Evolutionary conservation across 2,797 vertebrate species (phyloP).

Genomic region (Odontamblyopus rebecca): DNA sequence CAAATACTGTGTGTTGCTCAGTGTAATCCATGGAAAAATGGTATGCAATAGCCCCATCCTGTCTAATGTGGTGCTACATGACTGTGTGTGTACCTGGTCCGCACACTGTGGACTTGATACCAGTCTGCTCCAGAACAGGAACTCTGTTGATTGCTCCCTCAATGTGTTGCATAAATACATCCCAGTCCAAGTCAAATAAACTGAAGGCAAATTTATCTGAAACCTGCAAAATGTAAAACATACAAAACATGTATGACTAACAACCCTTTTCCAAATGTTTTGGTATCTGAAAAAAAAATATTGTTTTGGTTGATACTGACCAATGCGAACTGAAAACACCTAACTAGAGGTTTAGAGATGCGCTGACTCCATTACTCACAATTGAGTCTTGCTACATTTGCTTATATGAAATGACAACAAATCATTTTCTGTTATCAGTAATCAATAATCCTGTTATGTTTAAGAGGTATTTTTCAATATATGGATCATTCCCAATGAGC

Average conservation of each 20-base stretch:
- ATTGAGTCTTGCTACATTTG: too few species aligned
- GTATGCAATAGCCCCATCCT: not conserved
- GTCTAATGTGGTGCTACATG: not conserved
- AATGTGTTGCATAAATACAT: conserved; percentile 91
- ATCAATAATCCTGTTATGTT: too few species aligned
- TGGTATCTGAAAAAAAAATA: not conserved
- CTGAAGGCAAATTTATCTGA: conserved; percentile 93
- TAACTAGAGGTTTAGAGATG: too few species aligned
- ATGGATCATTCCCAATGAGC: not conserved
- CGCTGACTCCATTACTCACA: too few species aligned
- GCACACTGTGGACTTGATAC: conserved; percentile 96
- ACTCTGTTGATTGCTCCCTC: conserved; percentile 91
- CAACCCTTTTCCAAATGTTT: not conserved
- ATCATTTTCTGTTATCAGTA: too few species aligned
- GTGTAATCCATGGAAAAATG: too few species aligned
- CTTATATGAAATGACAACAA: too few species aligned
- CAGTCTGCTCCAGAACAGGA: conserved; percentile 87
- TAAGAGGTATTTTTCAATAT: not conserved
- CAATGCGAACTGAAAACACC: not conserved
- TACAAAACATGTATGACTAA: not conserved
- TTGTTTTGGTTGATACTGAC: not conserved
- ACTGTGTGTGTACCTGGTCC: conserved; percentile 83
- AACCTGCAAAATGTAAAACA: conserved; percentile 74
- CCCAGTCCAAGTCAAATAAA: conserved; percentile 97
- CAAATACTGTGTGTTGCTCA: too few species aligned